Conservation (phyloP, 2,113 vertebrate species). For the Notarius lentiginosus region DNA sequence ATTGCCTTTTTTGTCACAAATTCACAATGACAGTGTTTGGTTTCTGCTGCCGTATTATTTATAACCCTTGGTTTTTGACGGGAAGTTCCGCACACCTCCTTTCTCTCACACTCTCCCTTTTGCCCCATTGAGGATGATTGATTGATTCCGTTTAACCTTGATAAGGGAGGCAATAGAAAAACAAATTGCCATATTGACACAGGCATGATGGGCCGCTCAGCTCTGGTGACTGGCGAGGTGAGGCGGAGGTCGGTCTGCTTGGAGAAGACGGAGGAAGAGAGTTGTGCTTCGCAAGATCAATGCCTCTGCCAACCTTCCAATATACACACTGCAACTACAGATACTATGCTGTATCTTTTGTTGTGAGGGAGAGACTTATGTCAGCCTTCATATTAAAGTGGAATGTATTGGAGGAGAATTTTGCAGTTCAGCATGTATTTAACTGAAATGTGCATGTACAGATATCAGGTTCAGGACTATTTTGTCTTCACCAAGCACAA, state of each 20-base stretch:
- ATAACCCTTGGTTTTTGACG: slow-evolving; percentile 66
- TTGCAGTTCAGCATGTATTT: not conserved
- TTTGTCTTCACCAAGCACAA: not conserved
- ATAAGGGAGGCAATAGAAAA: slow-evolving; percentile 75
- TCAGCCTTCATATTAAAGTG: not conserved
- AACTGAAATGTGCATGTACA: not conserved
- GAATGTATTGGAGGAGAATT: not conserved
- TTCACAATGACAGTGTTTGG: slow-evolving; percentile 65
- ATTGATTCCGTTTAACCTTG: slow-evolving; percentile 78
- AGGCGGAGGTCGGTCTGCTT: slow-evolving; percentile 61
- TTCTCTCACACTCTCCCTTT: slow-evolving; percentile 47
- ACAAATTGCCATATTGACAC: slow-evolving; percentile 76
- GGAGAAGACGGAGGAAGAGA: slow-evolving; percentile 45
- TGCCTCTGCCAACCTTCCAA: slow-evolving; percentile 38
- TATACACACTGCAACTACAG: slow-evolving; percentile 34
- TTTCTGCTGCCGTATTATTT: slow-evolving; percentile 68
- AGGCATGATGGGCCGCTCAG: slow-evolving; percentile 66
- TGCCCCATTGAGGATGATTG: slow-evolving; percentile 69
- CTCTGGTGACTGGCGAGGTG: slow-evolving; percentile 68
- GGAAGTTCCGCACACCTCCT: slow-evolving; percentile 44
- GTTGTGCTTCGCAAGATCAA: slow-evolving; percentile 47
- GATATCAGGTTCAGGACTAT: not conserved
- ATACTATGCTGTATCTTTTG: slow-evolving; percentile 7
- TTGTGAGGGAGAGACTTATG: not conserved
- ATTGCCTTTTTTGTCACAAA: slow-evolving; percentile 73